Conservation (phyloP, 1,140 invertebrate species). For the Andrena cerasifolii region DNA sequence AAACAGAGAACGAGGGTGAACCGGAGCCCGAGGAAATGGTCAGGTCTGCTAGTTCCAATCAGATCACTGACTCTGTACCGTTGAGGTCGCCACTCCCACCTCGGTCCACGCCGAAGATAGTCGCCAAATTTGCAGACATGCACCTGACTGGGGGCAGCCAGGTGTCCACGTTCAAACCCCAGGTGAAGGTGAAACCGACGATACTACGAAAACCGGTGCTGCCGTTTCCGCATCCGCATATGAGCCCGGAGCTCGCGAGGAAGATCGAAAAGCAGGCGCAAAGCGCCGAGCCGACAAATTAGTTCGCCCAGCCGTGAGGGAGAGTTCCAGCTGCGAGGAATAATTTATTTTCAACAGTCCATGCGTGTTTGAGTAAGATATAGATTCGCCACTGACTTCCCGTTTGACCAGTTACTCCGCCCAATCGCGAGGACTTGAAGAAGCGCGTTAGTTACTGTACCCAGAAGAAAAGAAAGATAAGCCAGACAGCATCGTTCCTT, state of each 20-base stretch:
- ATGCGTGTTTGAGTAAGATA: slow-evolving; percentile 23
- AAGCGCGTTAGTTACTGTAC: slow-evolving; percentile 59
- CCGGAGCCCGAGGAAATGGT: slow-evolving; percentile 70
- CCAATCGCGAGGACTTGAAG: slow-evolving; percentile 69
- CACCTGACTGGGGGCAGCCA: slow-evolving; percentile 83
- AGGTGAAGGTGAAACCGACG: slow-evolving; percentile 88
- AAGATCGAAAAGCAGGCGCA: slow-evolving; percentile 80
- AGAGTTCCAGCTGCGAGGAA: slow-evolving; percentile 10
- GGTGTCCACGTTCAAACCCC: slow-evolving; percentile 85
- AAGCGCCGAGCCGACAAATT: slow-evolving; percentile 77
- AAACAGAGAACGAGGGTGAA: slow-evolving; percentile 67
- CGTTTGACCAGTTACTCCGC: slow-evolving; percentile 76
- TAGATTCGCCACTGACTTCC: slow-evolving; percentile 54
- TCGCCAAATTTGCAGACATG: slow-evolving; percentile 84
- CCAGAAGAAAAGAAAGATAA: slow-evolving; percentile 49
- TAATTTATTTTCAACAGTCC: slow-evolving; percentile 39
- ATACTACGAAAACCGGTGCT: slow-evolving; percentile 87
- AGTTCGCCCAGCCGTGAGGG: slow-evolving; percentile 24
- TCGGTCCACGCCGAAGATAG: slow-evolving; percentile 84
- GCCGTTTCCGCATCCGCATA: slow-evolving; percentile 80
- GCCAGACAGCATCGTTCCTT: slow-evolving; percentile 20
- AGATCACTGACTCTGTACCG: slow-evolving; percentile 69
- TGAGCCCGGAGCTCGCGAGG: slow-evolving; percentile 78
- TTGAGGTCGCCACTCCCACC: slow-evolving; percentile 82
- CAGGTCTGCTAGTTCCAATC: slow-evolving; percentile 76